Evolutionary conservation across 2,113 vertebrate species (phyloP).

Genomic region (Istiophorus platypterus): DNA sequence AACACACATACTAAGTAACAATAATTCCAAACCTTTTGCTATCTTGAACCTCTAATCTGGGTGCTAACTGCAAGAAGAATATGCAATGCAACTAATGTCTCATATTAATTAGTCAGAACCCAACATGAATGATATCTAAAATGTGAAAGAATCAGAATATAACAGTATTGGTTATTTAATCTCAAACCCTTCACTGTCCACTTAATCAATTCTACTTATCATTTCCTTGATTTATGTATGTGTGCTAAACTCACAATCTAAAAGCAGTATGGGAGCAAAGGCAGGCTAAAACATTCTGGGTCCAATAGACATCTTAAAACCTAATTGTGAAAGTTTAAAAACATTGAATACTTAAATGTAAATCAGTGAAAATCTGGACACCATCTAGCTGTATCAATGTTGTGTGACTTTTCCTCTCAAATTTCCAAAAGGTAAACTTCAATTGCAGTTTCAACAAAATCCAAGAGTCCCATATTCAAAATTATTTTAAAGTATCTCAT

Average conservation of each 20-base stretch:
- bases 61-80: background rate
- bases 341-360: too few species aligned
- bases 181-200: background rate
- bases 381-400: background rate
- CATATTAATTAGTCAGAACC: background rate
- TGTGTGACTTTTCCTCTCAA: background rate
- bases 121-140: background rate
- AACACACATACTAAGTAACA: background rate
- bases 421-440: background rate
- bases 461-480: background rate
- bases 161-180: background rate
- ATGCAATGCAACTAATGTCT: background rate
- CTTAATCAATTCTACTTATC: conserved; percentile 2
- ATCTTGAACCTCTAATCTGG: background rate
- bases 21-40: background rate
- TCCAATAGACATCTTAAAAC: too few species aligned
- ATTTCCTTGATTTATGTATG: background rate
- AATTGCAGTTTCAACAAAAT: background rate
- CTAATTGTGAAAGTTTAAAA: too few species aligned
- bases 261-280: background rate
- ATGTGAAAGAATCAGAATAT: background rate
- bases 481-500: background rate
- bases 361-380: too few species aligned
- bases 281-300: background rate
- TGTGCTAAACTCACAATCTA: background rate